Conservation (phyloP, 2,797 vertebrate species). For the Hemitrygon akajei region DNA sequence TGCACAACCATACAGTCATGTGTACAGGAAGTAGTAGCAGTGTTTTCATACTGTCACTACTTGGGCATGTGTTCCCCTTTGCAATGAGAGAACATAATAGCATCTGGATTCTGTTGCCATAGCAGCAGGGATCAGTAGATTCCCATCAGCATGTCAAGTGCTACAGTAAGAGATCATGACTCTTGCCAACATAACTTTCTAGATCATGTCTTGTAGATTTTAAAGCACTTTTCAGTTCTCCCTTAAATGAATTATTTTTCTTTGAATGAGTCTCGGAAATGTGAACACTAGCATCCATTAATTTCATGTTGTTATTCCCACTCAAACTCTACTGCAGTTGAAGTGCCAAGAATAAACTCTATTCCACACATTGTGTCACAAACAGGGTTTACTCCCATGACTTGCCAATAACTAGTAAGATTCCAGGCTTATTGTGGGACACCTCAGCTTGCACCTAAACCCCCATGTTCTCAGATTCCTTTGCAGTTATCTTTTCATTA, state of each 20-base stretch:
- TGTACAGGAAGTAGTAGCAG: background rate
- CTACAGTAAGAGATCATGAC: constrained; percentile 42
- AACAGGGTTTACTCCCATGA: too few relatives aligned
- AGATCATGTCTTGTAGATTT: constrained; percentile 37
- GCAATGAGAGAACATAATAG: constrained; percentile 19
- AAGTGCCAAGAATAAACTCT: background rate
- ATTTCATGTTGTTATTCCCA: background rate
- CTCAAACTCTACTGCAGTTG: constrained; percentile 12
- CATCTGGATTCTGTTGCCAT: constrained; percentile 43
- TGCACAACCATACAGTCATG: too few relatives aligned
- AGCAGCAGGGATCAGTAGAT: constrained; percentile 42
- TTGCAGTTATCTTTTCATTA: too few relatives aligned
- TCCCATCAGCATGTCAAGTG: constrained; percentile 40
- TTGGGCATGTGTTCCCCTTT: background rate
- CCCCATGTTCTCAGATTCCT: too few relatives aligned
- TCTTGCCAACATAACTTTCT: constrained; percentile 39
- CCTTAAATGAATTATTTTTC: constrained; percentile 35
- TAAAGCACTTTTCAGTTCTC: constrained; percentile 26
- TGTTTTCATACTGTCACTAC: background rate
- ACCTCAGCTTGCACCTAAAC: too few relatives aligned
- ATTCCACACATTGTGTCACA: background rate
- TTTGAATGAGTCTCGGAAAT: background rate
- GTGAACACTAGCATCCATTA: constrained; percentile 19
- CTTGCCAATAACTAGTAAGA: too few relatives aligned
- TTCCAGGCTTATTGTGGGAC: too few relatives aligned